Base-by-base conservation (phyloP, 2,113 vertebrate genomes). In the Regulus satrapa region DNA sequence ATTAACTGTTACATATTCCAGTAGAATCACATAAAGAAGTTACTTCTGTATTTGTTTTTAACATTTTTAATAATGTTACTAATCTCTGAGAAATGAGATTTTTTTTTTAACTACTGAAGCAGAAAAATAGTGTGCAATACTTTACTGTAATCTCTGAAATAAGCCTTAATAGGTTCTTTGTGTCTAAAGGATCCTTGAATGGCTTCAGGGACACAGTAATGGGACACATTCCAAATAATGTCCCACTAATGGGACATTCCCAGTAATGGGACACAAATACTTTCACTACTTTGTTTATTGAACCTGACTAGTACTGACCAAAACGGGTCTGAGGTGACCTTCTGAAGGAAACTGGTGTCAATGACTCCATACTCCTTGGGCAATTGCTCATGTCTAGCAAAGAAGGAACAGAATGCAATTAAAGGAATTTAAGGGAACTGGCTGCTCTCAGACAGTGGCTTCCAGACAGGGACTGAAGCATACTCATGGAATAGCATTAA, bases 1-100 rank as follows among this genome's bases (percentile, higher is more conserved):
- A 8, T 69, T 80, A 88, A 76, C 14, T 54, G 77, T 96, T 34
- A 67, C 5, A 1, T 95, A 59, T 71, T 93, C 82, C 63, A 62
- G 67, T 82, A 85, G 89, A 23, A 55, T 72, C 63, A 67, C 48
- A 28, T 43, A 59, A 83, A 78, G 69, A 69, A 43, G 51, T 89
- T 93, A 82, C 88, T 75, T 96, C 88, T 72, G 15, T 91, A 69
- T 69, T 92, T 89, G 80, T 69, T 96, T 94, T 96, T 94, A 95
- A 58, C 71, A 16, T 90, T 96, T 93, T 66, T 68, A 76, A 58
- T 83, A 36, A 52, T 88, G n/a, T 71, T 95, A 49, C 46, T 82
- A 78, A 89, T 89, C 79, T 85, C 95, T 77, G 56, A 68, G 52
- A 85, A 92, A 77, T 12, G 71, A 95, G 86, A 93, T 89, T 91